A percentile compares a stretch with the other conserved stretches of the same genome.
phyloP scores from a whole-genome alignment of 2,888 invertebrate genomes.

The Phragmatobia fuliginosa region DNA sequence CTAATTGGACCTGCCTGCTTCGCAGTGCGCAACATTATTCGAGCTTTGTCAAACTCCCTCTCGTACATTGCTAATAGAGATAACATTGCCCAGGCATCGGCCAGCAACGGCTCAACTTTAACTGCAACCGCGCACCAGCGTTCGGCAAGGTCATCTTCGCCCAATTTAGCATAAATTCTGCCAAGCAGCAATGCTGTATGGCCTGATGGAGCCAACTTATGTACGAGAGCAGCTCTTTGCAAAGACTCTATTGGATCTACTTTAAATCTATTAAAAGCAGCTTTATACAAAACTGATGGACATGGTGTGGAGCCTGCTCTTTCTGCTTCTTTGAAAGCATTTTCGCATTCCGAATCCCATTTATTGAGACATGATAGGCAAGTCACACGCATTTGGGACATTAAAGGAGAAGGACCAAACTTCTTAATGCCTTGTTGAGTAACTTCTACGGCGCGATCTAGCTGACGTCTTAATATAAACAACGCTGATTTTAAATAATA shows the following conservation, averaged over 20 bases:
- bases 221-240: slow-evolving; percentile 76
- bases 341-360: slow-evolving; percentile 73
- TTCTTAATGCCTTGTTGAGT: slow-evolving; percentile 60
- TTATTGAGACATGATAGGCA: slow-evolving; percentile 63
- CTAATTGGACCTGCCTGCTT: slow-evolving; percentile 72
- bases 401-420: slow-evolving; percentile 70
- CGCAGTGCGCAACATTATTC: slow-evolving; percentile 73
- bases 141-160: slow-evolving; percentile 67
- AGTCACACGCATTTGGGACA: slow-evolving; percentile 73
- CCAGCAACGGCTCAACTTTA: slow-evolving; percentile 71
- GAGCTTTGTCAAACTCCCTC: slow-evolving; percentile 66
- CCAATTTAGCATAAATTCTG: slow-evolving; percentile 65
- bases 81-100: slow-evolving; percentile 79
- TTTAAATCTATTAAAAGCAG: slow-evolving; percentile 65
- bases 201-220: slow-evolving; percentile 70
- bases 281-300: slow-evolving; percentile 66
- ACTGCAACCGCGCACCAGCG: slow-evolving; percentile 78
- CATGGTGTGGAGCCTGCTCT: slow-evolving; percentile 63
- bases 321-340: slow-evolving; percentile 67
- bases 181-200: slow-evolving; percentile 73
- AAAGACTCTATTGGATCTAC: slow-evolving; percentile 63
- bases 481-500: slow-evolving; percentile 74
- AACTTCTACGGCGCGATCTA: slow-evolving; percentile 62
- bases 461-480: slow-evolving; percentile 60
- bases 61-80: slow-evolving; percentile 72